These are phyloP conservation scores for Seriola rivoliana DNA, from an alignment of 2,113 vertebrate species.

Conservation along the genomic window DNA sequence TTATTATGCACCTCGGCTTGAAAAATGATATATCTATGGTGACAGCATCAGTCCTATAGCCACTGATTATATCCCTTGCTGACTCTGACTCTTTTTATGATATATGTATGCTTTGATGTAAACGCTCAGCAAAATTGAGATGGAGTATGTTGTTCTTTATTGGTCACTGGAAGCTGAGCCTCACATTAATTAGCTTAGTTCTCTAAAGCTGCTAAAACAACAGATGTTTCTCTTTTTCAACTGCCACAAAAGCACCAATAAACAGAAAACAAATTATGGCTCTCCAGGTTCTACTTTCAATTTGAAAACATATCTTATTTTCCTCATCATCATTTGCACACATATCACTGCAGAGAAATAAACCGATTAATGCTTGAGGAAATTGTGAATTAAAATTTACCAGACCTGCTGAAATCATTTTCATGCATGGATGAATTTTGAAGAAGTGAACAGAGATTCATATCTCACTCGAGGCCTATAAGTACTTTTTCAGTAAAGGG, in stretches of 20 bases:
- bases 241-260: background rate
- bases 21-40: constrained; percentile 7
- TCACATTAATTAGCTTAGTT: constrained; percentile 20
- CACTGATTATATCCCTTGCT: background rate
- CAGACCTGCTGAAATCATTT: constrained; percentile 30
- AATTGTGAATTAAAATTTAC: constrained; percentile 22
- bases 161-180: background rate
- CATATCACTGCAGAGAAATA: background rate
- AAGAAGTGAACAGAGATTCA: constrained; percentile 17
- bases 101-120: constrained; percentile 11
- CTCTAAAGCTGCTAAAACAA: background rate
- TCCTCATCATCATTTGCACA: constrained; percentile 10
- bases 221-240: background rate
- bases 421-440: constrained; percentile 16
- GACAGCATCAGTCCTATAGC: background rate
- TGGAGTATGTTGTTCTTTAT: constrained; percentile 3
- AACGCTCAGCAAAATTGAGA: constrained; percentile 1
- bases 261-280: constrained; percentile 2
- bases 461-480: background rate
- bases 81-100: constrained; percentile 10
- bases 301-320: background rate
- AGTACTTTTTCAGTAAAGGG: background rate
- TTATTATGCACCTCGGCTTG: background rate
- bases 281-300: background rate
- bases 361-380: background rate